Base-by-base conservation (phyloP, 2,888 invertebrate genomes). In the Cylindroiulus punctatus region DNA sequence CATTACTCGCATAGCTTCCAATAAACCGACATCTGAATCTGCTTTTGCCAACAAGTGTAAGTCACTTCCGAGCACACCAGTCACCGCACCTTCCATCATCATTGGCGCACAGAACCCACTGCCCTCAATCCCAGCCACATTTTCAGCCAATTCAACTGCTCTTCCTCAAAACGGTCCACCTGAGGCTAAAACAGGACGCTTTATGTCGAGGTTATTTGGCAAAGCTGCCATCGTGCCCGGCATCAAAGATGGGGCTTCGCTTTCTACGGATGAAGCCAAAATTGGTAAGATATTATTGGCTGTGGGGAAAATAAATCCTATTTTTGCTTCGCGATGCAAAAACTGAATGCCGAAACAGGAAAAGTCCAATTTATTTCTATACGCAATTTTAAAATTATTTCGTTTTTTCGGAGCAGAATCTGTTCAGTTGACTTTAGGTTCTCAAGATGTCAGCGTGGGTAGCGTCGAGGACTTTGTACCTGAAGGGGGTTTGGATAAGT, bases 391-490 rank as follows among this genome's bases (percentile, higher is more conserved):
- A 8, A 40, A 40, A 40, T 8, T 7, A 65, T 7, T 7, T 81
- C 14, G n/a, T 4, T 22, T 82, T 3, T 82, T 82, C 17, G 4
- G 36, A 17, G 82, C 47, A 82, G 86, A 86, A 40, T 65, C 65
- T 86, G 47, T 86, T 22, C 81, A 86, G 30, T 26, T 86, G 82
- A 81, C 82, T 40, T 8, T 40, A 42, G n/a, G 82, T n/a, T 14
- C 44, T 47, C 52, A 86, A 83, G 83, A 86, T 57, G n/a, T 30
- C 19, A 40, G 88, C 81, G 90, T 92, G 14, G 90, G 91, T 2
- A 93, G 92, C 88, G 94, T 95, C 12, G 95, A 95, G 88, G 95
- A 95, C 89, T 95, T 95, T 92, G 92, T 95, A 90, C 93, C 95
- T 87, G 93, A 96, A 91, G 91, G 93, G 89, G 90, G 89, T 4